phyloP scores from a whole-genome alignment of 2,797 vertebrate species.

The Gambusia yucatana region DNA sequence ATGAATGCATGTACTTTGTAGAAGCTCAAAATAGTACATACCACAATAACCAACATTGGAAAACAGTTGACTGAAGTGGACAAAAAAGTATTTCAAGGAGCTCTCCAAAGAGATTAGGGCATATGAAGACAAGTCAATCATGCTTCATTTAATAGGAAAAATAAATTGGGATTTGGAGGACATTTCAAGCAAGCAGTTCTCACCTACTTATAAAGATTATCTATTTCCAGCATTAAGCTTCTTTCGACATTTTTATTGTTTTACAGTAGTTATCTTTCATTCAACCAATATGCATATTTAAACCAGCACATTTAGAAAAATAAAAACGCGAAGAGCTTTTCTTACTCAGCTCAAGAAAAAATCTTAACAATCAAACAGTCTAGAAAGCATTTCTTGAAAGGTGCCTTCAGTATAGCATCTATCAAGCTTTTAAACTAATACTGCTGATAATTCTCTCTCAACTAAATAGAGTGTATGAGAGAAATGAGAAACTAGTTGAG shows the following conservation, averaged over 20 bases:
- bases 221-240: constrained; percentile 11
- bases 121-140: constrained; percentile 68
- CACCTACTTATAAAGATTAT: constrained; percentile 4
- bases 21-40: constrained; percentile 65
- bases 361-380: not conserved
- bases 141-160: constrained; percentile 63
- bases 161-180: constrained; percentile 59
- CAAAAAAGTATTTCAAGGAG: constrained; percentile 77
- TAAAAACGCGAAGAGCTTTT: constrained; percentile 45
- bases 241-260: constrained; percentile 38
- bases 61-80: constrained; percentile 61
- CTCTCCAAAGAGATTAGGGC: constrained; percentile 68
- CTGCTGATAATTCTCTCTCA: constrained; percentile 44
- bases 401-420: constrained; percentile 35
- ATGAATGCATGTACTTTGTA: constrained; percentile 17
- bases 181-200: constrained; percentile 41
- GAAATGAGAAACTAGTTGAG: constrained; percentile 14
- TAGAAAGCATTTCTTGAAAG: constrained; percentile 43
- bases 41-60: constrained; percentile 67
- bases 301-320: constrained; percentile 41
- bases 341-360: constrained; percentile 39
- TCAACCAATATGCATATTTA: constrained; percentile 24
- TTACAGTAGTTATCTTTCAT: not conserved
- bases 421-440: constrained; percentile 52
- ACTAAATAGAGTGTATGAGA: constrained; percentile 16